These are phyloP conservation scores for Andrena flavipes DNA, from an alignment of 2,888 invertebrate species.

Conservation along the genomic window DNA sequence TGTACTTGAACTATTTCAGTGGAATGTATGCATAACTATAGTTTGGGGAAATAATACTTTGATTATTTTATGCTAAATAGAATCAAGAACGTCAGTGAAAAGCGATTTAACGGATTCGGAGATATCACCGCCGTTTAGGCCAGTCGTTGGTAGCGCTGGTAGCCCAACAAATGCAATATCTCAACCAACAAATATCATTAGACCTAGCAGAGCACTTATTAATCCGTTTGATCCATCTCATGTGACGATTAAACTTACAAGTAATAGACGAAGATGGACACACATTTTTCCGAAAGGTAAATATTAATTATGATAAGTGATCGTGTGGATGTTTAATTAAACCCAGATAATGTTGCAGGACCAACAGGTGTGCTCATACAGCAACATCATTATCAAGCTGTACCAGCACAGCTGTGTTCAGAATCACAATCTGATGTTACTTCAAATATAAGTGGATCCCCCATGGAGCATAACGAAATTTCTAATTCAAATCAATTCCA, in stretches of 20 bases:
- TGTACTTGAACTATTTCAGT: not conserved
- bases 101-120: constrained; percentile 85
- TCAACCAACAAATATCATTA: constrained; percentile 81
- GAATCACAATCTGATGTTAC: constrained; percentile 79
- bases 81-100: constrained; percentile 77
- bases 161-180: constrained; percentile 85
- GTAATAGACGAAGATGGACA: constrained; percentile 98
- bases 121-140: constrained; percentile 86
- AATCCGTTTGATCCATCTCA: constrained; percentile 99
- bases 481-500: constrained; percentile 79
- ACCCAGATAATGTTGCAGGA: constrained; percentile 85
- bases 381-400: constrained; percentile 96
- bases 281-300: constrained; percentile 98
- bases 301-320: constrained; percentile 4
- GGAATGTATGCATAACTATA: not conserved
- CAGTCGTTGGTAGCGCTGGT: constrained; percentile 87
- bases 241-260: constrained; percentile 97
- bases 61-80: constrained; percentile 44
- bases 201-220: constrained; percentile 94
- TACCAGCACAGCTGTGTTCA: constrained; percentile 87
- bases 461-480: constrained; percentile 73
- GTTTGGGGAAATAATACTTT: not conserved
- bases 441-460: constrained; percentile 81
- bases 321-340: not conserved
- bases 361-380: constrained; percentile 96